Percentiles rank a stretch among this genome's conserved stretches.
phyloP scores from a whole-genome alignment of 1,140 invertebrate genomes.

The Acromyrmex charruanus region DNA sequence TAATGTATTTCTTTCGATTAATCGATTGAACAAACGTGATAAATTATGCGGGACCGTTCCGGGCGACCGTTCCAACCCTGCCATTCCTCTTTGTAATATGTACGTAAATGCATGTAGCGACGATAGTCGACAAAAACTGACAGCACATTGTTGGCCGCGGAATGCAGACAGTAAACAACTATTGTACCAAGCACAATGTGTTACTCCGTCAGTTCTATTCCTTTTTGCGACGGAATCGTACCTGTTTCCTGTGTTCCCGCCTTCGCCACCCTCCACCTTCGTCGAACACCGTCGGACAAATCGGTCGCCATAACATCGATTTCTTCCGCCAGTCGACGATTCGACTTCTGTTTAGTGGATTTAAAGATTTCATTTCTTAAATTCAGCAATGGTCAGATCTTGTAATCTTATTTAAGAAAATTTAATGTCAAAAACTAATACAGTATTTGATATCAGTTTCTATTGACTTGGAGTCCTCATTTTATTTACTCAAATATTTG shows the following conservation, averaged over 20 bases:
- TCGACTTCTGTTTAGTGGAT: constrained; percentile 3
- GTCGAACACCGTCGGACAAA: constrained; percentile 57
- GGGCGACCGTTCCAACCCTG: constrained; percentile 68
- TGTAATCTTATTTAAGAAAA: background rate
- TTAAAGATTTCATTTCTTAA: background rate
- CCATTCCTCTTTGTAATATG: constrained; percentile 65
- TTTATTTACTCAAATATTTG: background rate
- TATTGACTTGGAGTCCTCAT: background rate
- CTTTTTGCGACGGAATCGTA: constrained; percentile 72
- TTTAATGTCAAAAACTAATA: background rate
- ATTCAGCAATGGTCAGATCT: background rate
- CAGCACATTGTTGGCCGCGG: constrained; percentile 81
- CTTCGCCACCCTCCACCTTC: constrained; percentile 22
- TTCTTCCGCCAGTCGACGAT: constrained; percentile 33
- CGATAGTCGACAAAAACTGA: constrained; percentile 84
- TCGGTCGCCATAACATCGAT: constrained; percentile 57
- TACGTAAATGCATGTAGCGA: constrained; percentile 58
- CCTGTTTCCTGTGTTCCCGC: constrained; percentile 65
- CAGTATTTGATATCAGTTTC: background rate
- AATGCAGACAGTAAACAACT: constrained; percentile 85
- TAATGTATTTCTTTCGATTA: constrained; percentile 64
- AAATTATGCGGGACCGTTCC: constrained; percentile 80
- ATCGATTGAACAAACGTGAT: constrained; percentile 84
- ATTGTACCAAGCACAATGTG: constrained; percentile 73
- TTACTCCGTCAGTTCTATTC: constrained; percentile 74